Base-by-base conservation (phyloP, 2,888 invertebrate genomes). In the Tetropium fuscum region DNA sequence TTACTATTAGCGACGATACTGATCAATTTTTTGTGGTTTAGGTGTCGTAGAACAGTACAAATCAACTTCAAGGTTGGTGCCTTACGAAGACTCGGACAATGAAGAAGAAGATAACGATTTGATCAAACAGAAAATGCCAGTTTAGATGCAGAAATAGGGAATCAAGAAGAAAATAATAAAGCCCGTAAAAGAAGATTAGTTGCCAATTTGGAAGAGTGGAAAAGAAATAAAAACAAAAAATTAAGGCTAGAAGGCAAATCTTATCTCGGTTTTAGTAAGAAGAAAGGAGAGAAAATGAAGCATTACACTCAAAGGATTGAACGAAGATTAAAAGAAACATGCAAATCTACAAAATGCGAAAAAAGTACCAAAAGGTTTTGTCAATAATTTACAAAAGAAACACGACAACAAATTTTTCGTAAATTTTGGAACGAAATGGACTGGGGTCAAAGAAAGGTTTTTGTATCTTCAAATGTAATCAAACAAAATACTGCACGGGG, bases 331-430 rank as follows among this genome's bases (percentile, higher is more conserved):
- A 25, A 19, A 30, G 41, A 40, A 18, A 40, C 18, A 11, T 53
- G 53, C n/a, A 40, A 41, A 11, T 53, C 53, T 18, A 19, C n/a
- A 41, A 19, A 19, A 41, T 53, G 53, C 18, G 30, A n/a, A 16
- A 53, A 8, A 41, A 41, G 25, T 11, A 16, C 25, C 40, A 40
- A 19, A 19, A 25, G 41, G 30, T 10, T 19, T 30, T 53, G 53
- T 41, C 19, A 16, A 18, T 2, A 38, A 38, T 38, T 38, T 18
- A n/a, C n/a, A 10, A 10, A 38, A 38, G 38, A 38, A 38, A 10
- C 19, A 8, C 15, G 38, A n/a, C 38, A 38, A 30, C 3, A 30
- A n/a, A 45, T 32, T 10, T 45, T 45, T 45, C 16, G 32, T 11
- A 45, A 30, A 45, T 45, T 45, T 30, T 45, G 45, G 45, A 45